phyloP scores from a whole-genome alignment of 2,888 invertebrate genomes.

The Nomada ruficornis region DNA sequence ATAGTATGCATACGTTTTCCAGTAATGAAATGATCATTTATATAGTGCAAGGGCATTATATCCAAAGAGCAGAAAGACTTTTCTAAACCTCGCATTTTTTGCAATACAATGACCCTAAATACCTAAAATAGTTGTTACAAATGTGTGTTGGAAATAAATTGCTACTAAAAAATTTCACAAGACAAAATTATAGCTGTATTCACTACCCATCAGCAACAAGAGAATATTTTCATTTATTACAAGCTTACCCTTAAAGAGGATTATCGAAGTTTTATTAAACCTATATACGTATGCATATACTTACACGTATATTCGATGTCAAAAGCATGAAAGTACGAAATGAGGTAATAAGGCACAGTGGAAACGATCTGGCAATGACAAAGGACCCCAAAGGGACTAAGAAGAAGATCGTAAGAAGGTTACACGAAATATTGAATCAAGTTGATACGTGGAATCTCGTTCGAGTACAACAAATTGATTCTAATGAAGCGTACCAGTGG shows the following conservation, averaged over 20 bases:
- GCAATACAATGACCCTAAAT: too few species aligned
- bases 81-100: too few species aligned
- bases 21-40: too few species aligned
- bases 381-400: background rate
- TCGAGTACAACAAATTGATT: slow-evolving; percentile 44
- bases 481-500: slow-evolving; percentile 53
- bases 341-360: slow-evolving; percentile 2
- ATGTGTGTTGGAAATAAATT: too few species aligned
- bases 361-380: slow-evolving; percentile 3
- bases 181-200: too few species aligned
- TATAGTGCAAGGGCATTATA: too few species aligned
- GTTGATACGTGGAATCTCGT: slow-evolving; percentile 31
- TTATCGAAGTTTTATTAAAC: slow-evolving; percentile 23
- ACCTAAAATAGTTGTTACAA: too few species aligned
- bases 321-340: slow-evolving; percentile 23
- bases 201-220: background rate
- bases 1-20: too few species aligned
- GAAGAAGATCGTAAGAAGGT: slow-evolving; percentile 20
- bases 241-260: background rate
- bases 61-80: too few species aligned
- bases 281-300: too few species aligned
- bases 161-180: too few species aligned
- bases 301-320: background rate
- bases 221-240: slow-evolving; percentile 3
- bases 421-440: slow-evolving; percentile 40